A percentile compares a stretch with the other conserved stretches of the same genome.
Conservation (phyloP, 2,888 invertebrate genomes). For the Cataglyphis albicans region DNA sequence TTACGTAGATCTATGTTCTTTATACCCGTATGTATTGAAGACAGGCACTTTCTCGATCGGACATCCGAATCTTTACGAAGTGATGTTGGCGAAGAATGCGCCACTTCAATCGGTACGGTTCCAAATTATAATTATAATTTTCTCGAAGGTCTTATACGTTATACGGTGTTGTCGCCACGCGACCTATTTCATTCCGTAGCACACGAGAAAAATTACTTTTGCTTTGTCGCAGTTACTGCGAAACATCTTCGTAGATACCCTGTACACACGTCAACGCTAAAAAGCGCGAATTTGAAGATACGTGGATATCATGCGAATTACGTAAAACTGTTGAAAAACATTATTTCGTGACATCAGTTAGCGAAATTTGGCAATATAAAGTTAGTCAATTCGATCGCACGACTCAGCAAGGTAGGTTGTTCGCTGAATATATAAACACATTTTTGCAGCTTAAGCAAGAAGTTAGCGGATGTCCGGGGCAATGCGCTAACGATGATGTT, state of each 20-base stretch:
- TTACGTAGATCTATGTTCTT: background rate
- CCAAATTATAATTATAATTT: background rate
- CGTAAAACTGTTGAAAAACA: too few species aligned
- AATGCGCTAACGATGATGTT: too few species aligned
- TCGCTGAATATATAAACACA: too few species aligned
- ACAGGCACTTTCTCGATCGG: background rate
- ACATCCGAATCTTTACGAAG: background rate
- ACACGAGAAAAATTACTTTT: background rate
- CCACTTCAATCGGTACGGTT: background rate
- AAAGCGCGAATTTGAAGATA: too few species aligned
- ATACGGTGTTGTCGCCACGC: background rate
- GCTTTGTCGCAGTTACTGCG: background rate
- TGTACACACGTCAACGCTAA: background rate
- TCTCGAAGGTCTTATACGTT: background rate
- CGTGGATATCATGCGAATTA: too few species aligned
- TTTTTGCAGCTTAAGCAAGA: too few species aligned
- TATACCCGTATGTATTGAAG: too few species aligned
- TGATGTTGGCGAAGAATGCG: background rate
- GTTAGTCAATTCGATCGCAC: too few species aligned
- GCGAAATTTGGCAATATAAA: too few species aligned
- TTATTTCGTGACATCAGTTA: too few species aligned
- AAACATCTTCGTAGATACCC: background rate
- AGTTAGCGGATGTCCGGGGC: too few species aligned
- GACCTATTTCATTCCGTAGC: background rate
- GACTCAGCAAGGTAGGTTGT: too few species aligned